Evolutionary conservation across 2,888 invertebrate species (phyloP).

Genomic region (Ormia ochracea): DNA sequence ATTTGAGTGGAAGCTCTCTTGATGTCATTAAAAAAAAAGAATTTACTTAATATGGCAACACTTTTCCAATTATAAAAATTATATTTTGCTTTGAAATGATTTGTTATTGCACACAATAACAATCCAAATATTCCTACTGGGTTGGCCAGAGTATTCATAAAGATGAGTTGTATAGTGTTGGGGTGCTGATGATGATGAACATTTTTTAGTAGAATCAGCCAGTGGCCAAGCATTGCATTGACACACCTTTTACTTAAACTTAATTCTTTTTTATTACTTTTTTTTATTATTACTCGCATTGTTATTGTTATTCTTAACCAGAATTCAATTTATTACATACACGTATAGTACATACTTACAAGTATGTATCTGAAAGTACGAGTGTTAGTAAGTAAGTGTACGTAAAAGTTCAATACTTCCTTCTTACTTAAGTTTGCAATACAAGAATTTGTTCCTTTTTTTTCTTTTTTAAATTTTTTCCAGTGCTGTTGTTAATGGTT

Average conservation of each 20-base stretch:
- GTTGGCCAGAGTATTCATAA: neutral
- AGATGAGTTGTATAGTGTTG: slow-evolving; percentile 9
- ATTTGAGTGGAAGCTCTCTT: too few species aligned
- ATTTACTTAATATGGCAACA: too few species aligned
- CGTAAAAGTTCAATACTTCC: slow-evolving; percentile 48
- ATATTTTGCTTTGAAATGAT: too few species aligned
- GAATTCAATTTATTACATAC: slow-evolving; percentile 52
- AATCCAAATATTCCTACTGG: slow-evolving; percentile 3
- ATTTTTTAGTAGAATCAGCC: slow-evolving; percentile 31
- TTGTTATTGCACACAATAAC: too few species aligned
- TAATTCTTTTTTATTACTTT: slow-evolving; percentile 31
- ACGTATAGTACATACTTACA: neutral
- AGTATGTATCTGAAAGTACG: neutral
- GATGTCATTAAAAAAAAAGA: too few species aligned
- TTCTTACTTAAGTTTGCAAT: slow-evolving; percentile 41
- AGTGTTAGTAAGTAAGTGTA: slow-evolving; percentile 7
- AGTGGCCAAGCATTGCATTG: slow-evolving; percentile 42
- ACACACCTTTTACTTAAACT: slow-evolving; percentile 58
- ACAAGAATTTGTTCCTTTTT: too few species aligned
- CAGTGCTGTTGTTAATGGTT: slow-evolving; percentile 57
- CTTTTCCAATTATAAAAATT: too few species aligned
- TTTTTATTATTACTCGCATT: slow-evolving; percentile 41
- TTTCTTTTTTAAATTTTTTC: neutral
- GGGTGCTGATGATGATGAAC: slow-evolving; percentile 22
- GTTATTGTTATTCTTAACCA: slow-evolving; percentile 54